A percentile compares a stretch with the other conserved stretches of the same genome.
phyloP scores from a whole-genome alignment of 2,888 invertebrate species.

The Hipparchia sbordonii region DNA sequence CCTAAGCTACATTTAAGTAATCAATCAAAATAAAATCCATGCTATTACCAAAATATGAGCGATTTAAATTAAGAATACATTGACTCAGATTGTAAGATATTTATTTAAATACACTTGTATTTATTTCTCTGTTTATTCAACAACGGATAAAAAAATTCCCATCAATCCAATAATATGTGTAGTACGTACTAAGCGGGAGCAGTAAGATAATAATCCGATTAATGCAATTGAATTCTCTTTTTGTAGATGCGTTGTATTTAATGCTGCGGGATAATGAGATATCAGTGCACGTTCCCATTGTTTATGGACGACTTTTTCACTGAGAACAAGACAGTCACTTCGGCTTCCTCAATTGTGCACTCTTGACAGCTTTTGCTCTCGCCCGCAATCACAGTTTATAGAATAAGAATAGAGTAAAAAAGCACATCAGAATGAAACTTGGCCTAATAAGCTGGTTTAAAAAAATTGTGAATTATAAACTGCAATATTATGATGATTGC shows the following conservation, averaged over 20 bases:
- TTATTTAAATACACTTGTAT: constrained; percentile 3
- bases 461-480: too few species aligned
- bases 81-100: background rate
- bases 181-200: constrained; percentile 21
- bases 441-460: too few species aligned
- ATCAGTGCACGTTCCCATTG: constrained; percentile 25
- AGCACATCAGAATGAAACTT: too few species aligned
- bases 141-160: constrained; percentile 14
- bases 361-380: too few species aligned
- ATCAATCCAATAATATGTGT: constrained; percentile 10
- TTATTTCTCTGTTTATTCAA: constrained; percentile 9
- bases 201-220: constrained; percentile 36
- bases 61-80: background rate
- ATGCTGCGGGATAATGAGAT: constrained; percentile 34
- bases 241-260: constrained; percentile 35
- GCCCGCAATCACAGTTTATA: too few species aligned
- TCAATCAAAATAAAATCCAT: too few species aligned
- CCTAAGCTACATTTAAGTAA: too few species aligned
- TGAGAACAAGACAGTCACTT: background rate
- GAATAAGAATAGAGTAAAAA: too few species aligned
- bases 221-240: constrained; percentile 37
- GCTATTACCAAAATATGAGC: too few species aligned
- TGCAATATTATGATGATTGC: too few species aligned
- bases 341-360: too few species aligned
- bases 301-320: background rate